Base-by-base conservation (phyloP, 92 coral and sea anemone genomes). In the Blastomussa wellsi region DNA sequence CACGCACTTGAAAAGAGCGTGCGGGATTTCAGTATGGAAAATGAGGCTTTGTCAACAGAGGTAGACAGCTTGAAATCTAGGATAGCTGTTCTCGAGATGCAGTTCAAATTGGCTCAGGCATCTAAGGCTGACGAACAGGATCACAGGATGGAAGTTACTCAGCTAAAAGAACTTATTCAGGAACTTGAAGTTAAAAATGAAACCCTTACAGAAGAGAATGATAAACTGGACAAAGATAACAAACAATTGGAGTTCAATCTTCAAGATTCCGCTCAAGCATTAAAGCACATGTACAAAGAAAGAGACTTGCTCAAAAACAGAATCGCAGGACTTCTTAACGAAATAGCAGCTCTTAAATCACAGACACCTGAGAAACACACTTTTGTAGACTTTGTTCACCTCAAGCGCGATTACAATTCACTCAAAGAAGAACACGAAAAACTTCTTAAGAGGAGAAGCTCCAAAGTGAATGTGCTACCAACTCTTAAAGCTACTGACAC, bases 241-340 rank as follows among this genome's bases (percentile, higher is more conserved):
- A 88, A 72, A 38, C 78, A 84, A 22, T 68, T 94, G 83, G 91
- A 92, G 47, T 92, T 87, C 79, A 87, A 85, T 44, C 80, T 94
- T 36, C 90, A 92, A 59, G 98, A 92, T 78, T 89, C 95, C 5
- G 65, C 95, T 28, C 92, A 86, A 55, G 75, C 95, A 29, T 69
- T 92, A 69, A 94, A 94, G 49, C 88, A 80, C 75, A 87, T 92
- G 77, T 94, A 85, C 83, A 94, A 92, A 74, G 98, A 94, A 42
- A 87, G 98, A 80, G 98, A 94, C 85, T 80, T 92, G 79, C 76
- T 92, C 17, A 94, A 94, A 52, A 94, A 94, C 82, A 87, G 92
- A 67, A 94, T 94, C 60, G 89, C 93, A 0, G 90, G 88, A 10
- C 89, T 94, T n/a, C 72, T 94, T n/a, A 85, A 86, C 53, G 95